These are phyloP conservation scores for Quadriops clusia DNA, from an alignment of 2,888 invertebrate genomes.

Conservation along the genomic window DNA sequence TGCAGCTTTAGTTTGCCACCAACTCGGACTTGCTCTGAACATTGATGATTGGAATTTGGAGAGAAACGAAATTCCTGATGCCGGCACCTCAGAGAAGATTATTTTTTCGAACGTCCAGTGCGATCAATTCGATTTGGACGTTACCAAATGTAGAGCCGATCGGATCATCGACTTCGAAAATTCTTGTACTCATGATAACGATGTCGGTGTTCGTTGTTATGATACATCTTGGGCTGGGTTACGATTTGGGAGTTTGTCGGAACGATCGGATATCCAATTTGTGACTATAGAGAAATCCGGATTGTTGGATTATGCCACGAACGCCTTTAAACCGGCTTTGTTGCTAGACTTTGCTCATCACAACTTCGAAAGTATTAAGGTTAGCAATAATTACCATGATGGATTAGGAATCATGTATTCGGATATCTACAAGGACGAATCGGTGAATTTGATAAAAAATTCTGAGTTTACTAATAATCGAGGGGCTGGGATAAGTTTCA, in stretches of 20 bases:
- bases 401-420: constrained; percentile 91
- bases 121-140: constrained; percentile 78
- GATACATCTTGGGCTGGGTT: constrained; percentile 92
- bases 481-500: constrained; percentile 81
- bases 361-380: constrained; percentile 66
- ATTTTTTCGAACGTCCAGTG: constrained; percentile 82
- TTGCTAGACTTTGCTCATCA: constrained; percentile 80
- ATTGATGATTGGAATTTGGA: constrained; percentile 85
- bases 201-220: constrained; percentile 81
- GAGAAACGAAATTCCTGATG: constrained; percentile 66
- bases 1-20: constrained; percentile 90
- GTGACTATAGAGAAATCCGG: constrained; percentile 87
- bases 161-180: constrained; percentile 68
- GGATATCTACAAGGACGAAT: constrained; percentile 79
- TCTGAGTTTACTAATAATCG: constrained; percentile 75
- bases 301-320: constrained; percentile 82
- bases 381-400: constrained; percentile 80
- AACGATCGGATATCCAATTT: constrained; percentile 76
- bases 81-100: constrained; percentile 65
- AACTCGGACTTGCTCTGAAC: constrained; percentile 84
- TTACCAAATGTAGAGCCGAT: constrained; percentile 79
- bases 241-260: constrained; percentile 77
- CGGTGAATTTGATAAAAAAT: constrained; percentile 69
- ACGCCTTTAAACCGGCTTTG: constrained; percentile 75
- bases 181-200: constrained; percentile 75